Evolutionary conservation across 2,888 invertebrate species (phyloP).

Genomic region (Microctonus hyperodae): DNA sequence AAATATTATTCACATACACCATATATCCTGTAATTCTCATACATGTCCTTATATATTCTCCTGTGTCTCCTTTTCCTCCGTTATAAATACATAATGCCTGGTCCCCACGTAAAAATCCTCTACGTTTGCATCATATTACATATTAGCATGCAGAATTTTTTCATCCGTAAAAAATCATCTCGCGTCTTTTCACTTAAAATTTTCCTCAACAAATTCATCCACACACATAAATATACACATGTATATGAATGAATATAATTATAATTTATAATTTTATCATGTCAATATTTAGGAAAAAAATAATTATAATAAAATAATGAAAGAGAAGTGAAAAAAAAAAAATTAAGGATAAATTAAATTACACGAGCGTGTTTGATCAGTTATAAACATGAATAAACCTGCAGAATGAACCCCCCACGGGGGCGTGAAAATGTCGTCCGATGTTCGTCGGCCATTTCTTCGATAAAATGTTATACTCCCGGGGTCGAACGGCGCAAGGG

Average conservation of each 20-base stretch:
- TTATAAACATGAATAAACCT: not conserved
- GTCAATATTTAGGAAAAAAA: too few species aligned
- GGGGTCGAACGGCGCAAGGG: constrained; percentile 53
- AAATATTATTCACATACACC: constrained; percentile 8
- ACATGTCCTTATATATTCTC: not conserved
- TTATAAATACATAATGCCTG: not conserved
- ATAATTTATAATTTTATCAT: too few species aligned
- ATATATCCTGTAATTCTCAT: not conserved
- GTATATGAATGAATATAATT: too few species aligned
- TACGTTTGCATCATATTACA: too few species aligned
- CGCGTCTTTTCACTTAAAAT: not conserved
- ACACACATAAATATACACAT: too few species aligned
- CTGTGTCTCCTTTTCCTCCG: not conserved
- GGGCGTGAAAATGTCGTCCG: constrained; percentile 50
- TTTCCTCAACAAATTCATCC: too few species aligned
- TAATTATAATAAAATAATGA: too few species aligned
- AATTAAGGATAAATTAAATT: too few species aligned
- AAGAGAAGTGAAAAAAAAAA: too few species aligned
- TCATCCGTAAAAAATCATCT: not conserved
- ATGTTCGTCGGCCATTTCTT: constrained; percentile 61
- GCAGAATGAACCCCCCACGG: not conserved
- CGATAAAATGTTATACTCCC: constrained; percentile 59
- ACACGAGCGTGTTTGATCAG: too few species aligned
- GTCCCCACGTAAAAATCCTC: not conserved
- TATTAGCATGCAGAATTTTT: not conserved